Conservation (phyloP, 2,888 invertebrate genomes). For the Nymphalis urticae region DNA sequence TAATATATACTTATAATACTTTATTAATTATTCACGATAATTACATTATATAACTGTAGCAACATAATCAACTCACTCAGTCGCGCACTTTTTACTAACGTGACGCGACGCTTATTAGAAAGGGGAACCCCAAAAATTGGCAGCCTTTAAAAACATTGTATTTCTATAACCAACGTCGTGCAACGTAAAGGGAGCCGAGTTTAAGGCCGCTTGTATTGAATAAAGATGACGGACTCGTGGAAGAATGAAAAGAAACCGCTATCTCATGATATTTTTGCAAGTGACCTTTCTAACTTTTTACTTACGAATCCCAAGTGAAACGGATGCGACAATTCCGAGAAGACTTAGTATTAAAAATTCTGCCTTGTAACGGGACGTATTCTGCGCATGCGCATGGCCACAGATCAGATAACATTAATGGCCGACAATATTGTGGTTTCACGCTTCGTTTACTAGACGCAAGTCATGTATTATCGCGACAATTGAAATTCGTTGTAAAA, state of each 20-base stretch:
- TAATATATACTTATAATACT: too few relatives aligned
- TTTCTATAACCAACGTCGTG: too few relatives aligned
- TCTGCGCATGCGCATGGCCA: constrained; percentile 24
- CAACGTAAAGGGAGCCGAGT: too few relatives aligned
- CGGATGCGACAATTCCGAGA: constrained; percentile 25
- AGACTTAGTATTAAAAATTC: constrained; percentile 30
- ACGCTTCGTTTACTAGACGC: constrained; percentile 24
- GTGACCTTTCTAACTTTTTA: constrained; percentile 6
- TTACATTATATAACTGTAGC: too few relatives aligned
- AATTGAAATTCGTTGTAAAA: constrained; percentile 27
- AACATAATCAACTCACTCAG: too few relatives aligned
- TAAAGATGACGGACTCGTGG: too few relatives aligned
- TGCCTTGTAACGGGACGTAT: constrained; percentile 28
- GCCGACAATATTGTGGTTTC: constrained; percentile 27
- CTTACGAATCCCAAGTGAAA: constrained; percentile 1
- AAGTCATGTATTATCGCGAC: constrained; percentile 31
- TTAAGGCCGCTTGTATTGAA: too few relatives aligned
- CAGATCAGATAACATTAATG: constrained; percentile 34
- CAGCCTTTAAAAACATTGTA: too few relatives aligned
- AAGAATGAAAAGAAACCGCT: neutral
- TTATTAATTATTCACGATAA: too few relatives aligned
- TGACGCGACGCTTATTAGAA: too few relatives aligned
- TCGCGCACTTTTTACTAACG: too few relatives aligned
- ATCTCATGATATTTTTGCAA: neutral
- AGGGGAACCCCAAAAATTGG: too few relatives aligned